Evolutionary conservation across 92 coral and sea anemone genomes (phyloP), one percentile per base, ranked within the genome.

Genomic region (Heteractis magnifica): DNA sequence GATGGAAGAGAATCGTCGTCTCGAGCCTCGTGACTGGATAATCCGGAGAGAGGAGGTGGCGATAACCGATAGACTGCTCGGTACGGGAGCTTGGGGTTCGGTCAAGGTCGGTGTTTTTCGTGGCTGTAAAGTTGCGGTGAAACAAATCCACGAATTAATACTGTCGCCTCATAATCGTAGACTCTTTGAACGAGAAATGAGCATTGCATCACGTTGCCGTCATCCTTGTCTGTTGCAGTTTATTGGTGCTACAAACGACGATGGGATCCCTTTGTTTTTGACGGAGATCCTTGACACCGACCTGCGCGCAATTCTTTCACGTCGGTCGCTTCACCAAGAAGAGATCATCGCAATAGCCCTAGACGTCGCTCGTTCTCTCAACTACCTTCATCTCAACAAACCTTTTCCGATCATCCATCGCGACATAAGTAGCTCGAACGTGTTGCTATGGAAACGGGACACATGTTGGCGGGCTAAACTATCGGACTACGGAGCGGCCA

Each of bases 11-110:
- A 88, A 90, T 71, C 89, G 94, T 48, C 92, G 98, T 3, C 87
- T 95, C n/a, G 98, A 95, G 78, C 98, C 98, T 65, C 98, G 98
- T 79, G 98, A 95, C 81, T 96, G 99, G 99, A 90, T 93, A 18
- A 88, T 96, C 52, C 84, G 93, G 51, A 88, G 99, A 34, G 99
- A 96, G 53, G 99, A 96, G 74, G 98, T 96, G 34, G 79, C 83
- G 18, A 56, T 90, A 71, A 84, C 89, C 16, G 98, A 92, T 82
- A 88, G 62, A 71, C 76, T 87, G 11, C 88, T 96, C 1, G 99
- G 99, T 10, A 92, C 83, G 14, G 99, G 99, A 41, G 99, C 94
- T 23, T 96, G 99, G 99, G 99, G 96, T 13, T 83, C 87, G 74
- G 99, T 96, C 5, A 91, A 85, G 77, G 97, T 90, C 52, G 99